Percentiles rank a stretch among this genome's conserved stretches.
These are phyloP conservation scores for Ptyas mucosa DNA, from an alignment of 2,113 vertebrate genomes.

Conservation along the genomic window DNA sequence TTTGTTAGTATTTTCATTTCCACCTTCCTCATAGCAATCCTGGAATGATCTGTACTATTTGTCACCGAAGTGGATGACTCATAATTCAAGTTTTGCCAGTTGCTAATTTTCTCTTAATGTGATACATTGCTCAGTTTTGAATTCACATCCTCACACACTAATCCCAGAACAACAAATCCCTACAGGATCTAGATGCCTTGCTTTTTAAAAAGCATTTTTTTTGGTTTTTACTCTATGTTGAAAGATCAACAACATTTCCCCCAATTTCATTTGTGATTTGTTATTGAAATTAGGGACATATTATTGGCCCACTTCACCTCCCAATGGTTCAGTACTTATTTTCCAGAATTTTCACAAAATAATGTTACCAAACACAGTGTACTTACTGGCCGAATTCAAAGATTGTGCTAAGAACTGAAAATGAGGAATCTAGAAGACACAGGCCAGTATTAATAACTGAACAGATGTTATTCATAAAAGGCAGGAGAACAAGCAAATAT, in stretches of 20 bases:
- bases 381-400: neutral
- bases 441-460: neutral
- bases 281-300: neutral
- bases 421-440: neutral
- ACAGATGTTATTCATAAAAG: neutral
- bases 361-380: neutral
- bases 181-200: neutral
- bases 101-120: neutral
- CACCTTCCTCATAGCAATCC: neutral
- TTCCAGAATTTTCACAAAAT: neutral
- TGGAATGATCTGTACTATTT: slow-evolving; percentile 1
- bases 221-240: neutral
- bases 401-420: neutral
- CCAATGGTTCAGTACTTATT: neutral
- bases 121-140: neutral
- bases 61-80: slow-evolving; percentile 4
- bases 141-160: neutral
- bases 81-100: neutral
- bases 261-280: neutral
- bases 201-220: neutral
- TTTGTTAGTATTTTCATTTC: neutral
- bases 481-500: neutral
- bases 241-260: neutral
- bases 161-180: neutral
- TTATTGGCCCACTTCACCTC: neutral